Conservation (phyloP, 2,888 invertebrate species). For the Cephus pygmeus region DNA sequence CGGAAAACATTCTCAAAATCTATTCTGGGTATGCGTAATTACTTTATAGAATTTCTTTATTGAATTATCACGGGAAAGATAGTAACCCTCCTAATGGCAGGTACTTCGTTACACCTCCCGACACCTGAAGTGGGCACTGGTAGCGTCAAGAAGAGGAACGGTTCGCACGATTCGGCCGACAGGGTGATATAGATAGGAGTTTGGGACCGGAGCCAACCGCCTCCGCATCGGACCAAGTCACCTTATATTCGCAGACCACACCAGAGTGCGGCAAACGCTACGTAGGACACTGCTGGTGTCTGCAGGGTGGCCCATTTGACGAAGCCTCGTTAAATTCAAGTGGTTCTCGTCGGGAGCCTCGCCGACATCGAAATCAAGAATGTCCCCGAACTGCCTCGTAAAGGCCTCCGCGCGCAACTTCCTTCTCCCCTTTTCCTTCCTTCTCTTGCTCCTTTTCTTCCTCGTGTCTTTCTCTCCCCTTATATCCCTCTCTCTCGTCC, state of each 20-base stretch:
- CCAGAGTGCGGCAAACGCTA: constrained; percentile 14
- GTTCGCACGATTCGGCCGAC: not conserved
- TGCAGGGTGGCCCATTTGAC: constrained; percentile 54
- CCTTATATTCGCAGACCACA: constrained; percentile 26
- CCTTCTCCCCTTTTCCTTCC: constrained; percentile 23
- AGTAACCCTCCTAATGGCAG: not conserved
- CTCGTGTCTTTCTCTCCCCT: constrained; percentile 20
- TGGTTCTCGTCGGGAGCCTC: constrained; percentile 51
- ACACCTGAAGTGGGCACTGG: not conserved
- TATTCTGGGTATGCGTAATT: not conserved
- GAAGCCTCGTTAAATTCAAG: constrained; percentile 57
- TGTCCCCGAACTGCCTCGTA: constrained; percentile 58
- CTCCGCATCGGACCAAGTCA: not conserved
- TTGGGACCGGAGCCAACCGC: not conserved
- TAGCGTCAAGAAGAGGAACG: not conserved
- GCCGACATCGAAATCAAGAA: constrained; percentile 56
- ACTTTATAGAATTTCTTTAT: not conserved
- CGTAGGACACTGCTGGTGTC: constrained; percentile 11
- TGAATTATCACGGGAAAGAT: not conserved
- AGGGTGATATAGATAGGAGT: not conserved
- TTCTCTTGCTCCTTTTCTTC: constrained; percentile 18
- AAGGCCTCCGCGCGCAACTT: constrained; percentile 38
- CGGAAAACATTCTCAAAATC: not conserved
- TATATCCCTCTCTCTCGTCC: constrained; percentile 8
- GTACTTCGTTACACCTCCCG: not conserved